Conservation (phyloP, 2,888 invertebrate species). For the Aphodius sticticus region DNA sequence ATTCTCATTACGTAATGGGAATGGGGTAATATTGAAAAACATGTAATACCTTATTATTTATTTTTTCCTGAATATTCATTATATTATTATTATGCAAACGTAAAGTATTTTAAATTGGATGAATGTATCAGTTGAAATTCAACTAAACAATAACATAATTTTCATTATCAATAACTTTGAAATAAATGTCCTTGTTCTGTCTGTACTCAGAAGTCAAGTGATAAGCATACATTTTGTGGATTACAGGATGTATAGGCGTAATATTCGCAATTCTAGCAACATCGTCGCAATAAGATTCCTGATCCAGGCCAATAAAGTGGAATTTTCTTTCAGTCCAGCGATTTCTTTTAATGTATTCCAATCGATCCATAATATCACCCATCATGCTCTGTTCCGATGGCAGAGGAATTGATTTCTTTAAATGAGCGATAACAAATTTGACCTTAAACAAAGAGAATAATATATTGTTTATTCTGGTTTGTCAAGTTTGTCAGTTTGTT, state of each 20-base stretch:
- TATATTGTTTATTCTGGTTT: too few species aligned
- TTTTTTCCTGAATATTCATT: too few species aligned
- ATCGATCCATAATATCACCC: slow-evolving; percentile 65
- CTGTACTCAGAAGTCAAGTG: slow-evolving; percentile 71
- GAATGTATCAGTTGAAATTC: not conserved
- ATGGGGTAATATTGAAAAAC: too few species aligned
- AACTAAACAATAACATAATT: slow-evolving; percentile 54
- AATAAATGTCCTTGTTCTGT: slow-evolving; percentile 65
- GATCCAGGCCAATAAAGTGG: slow-evolving; percentile 77
- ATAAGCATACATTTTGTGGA: slow-evolving; percentile 75
- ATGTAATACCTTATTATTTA: too few species aligned
- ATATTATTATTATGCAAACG: too few species aligned
- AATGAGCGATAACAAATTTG: slow-evolving; percentile 67
- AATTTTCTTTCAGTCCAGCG: slow-evolving; percentile 75
- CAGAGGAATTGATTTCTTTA: slow-evolving; percentile 66
- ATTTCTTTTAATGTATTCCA: slow-evolving; percentile 63
- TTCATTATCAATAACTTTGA: slow-evolving; percentile 70
- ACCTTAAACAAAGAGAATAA: slow-evolving; percentile 7
- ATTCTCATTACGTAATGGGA: too few species aligned
- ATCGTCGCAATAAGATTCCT: slow-evolving; percentile 73
- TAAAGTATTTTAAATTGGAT: too few species aligned
- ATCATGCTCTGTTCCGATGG: slow-evolving; percentile 73
- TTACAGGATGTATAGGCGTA: slow-evolving; percentile 71
- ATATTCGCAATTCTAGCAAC: slow-evolving; percentile 72
- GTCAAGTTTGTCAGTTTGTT: too few species aligned